Evolutionary conservation across 1,140 invertebrate species (phyloP).

Genomic region (Brachionus manjavacas): DNA sequence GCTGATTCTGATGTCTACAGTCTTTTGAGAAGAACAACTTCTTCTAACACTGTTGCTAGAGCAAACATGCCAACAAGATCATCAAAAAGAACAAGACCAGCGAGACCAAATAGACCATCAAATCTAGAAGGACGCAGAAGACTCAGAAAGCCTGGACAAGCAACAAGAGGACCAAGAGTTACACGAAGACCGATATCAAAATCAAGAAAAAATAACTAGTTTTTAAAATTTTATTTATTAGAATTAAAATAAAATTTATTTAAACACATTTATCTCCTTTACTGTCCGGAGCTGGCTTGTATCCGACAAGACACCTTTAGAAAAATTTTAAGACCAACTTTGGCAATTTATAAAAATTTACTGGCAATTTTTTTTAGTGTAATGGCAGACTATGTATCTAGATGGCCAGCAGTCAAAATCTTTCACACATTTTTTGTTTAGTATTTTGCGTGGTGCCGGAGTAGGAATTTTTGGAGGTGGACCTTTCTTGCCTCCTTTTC

Average conservation of each 20-base stretch:
- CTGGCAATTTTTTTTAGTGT: neutral
- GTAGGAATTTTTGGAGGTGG: neutral
- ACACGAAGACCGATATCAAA: neutral
- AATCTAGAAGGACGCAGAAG: neutral
- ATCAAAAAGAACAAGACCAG: neutral
- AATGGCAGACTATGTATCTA: neutral
- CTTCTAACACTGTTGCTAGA: no score
- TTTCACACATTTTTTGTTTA: neutral
- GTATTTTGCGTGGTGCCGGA: neutral
- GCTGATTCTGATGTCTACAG: neutral
- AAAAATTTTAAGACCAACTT: neutral
- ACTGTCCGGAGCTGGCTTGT: neutral
- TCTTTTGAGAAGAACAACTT: neutral
- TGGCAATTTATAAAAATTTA: neutral
- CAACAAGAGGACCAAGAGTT: neutral
- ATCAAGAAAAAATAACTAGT: neutral
- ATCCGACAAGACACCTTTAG: neutral
- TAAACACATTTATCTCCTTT: neutral
- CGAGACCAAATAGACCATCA: neutral
- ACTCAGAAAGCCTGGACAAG: neutral
- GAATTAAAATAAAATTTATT: neutral
- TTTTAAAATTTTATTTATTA: neutral
- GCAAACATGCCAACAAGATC: neutral
- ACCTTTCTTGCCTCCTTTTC: neutral
- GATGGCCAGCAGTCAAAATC: neutral